Evolutionary conservation across 2,113 vertebrate genomes (phyloP), one percentile per base, ranked within the genome.

Genomic region (Mastomys coucha): DNA sequence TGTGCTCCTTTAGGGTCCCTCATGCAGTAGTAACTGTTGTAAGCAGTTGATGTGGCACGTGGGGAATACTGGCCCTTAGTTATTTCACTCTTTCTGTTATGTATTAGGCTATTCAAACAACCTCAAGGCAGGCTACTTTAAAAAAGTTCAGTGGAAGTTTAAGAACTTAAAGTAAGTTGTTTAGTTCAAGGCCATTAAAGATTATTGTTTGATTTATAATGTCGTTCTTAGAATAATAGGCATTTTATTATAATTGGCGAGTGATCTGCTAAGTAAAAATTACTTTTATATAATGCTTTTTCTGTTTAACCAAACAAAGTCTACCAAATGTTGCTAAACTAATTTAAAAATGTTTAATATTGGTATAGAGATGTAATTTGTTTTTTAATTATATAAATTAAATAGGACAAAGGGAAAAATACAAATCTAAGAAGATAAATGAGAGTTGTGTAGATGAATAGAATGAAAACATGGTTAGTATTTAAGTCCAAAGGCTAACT

Each of bases 241-340:
- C 8, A 28, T 93, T 96, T 72, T 87, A 87, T 45, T 92, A 7
- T 84, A 77, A 82, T 42, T 88, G 89, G 82, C 77, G 88, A 91
- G 73, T 81, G 2, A 73, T 95, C 92, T 96, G 28, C 87, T 42
- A 45, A n/a, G 36, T 88, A 70, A 92, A 90, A 87, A 89, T 78
- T 88, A 65, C 33, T 95, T 96, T 94, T 92, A 84, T 75, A 60
- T 91, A 65, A 49, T 73, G 28, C 53, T 75, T 94, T 96, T 94
- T 81, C 39, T 78, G 1, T 93, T 60, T 97, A 75, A 88, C 14
- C 4, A 86, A 76, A 31, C 85, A 36, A 95, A 33, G 5, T 19
- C 58, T 89, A 95, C 75, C 67, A 96, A 42, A 86, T 91, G 31
- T 7, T 65, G 49, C 33, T 69, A 81, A n/a, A 24, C 65, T 70